Base-by-base conservation (phyloP, 2,888 invertebrate genomes). In the Isoperla grammatica region DNA sequence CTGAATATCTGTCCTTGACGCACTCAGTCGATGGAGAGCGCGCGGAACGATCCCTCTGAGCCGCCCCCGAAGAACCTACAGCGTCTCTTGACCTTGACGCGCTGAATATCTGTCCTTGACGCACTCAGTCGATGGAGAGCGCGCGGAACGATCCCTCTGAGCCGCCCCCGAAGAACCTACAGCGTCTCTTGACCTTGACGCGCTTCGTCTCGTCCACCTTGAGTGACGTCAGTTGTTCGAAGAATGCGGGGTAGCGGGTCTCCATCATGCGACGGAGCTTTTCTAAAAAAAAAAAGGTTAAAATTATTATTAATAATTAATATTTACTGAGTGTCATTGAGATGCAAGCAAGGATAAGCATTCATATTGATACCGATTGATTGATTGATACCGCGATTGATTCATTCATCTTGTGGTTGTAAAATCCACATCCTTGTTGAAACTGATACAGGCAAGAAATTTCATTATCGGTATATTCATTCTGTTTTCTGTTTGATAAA, bases 181-280 rank as follows among this genome's bases (percentile, higher is more conserved):
- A 29, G 29, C 29, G 29, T 29, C 8, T 29, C 29, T 29, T 29
- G 29, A 29, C 29, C 29, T 29, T 29, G 29, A 29, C 29, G 5
- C 57, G 49, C 45, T 60, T 60, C 9, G 50, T 22, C 17, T 48
- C 56, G 19, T 49, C 49, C 13, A 50, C 39, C 6, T 49, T 35
- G n/a, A 60, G 17, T n/a, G 12, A 11, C 23, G 56, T 57, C 35
- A 56, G 56, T 17, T 37, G 49, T n/a, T 55, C 37, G 45, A 60
- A 57, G 50, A 40, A 60, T 2, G 35, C 6, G 8, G 46, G n/a
- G 50, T 60, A 60, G 3, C 35, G 20, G 2, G 22, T 56, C 37
- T 59, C 59, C 56, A 60, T 23, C 45, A 50, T 6, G n/a, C 5
- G 22, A 3, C 56, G 46, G 15, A 20, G 22, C 20, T 56, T 40